phyloP scores from a whole-genome alignment of 2,797 vertebrate species.

The Hemibagrus guttatus region DNA sequence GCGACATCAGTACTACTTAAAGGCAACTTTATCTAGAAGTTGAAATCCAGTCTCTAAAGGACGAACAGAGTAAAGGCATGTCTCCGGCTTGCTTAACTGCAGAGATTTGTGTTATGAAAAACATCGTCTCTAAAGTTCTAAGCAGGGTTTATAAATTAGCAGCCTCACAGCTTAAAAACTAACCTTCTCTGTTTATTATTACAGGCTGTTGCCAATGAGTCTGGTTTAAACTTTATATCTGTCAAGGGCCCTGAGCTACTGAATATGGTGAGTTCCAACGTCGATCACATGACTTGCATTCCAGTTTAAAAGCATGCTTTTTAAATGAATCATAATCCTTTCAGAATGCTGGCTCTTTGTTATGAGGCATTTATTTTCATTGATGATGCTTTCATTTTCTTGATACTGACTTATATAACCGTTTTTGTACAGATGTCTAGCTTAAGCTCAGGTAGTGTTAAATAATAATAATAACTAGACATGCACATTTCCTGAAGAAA shows the following conservation, averaged over 20 bases:
- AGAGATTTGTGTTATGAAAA: neutral
- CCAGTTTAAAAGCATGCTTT: neutral
- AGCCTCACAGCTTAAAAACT: neutral
- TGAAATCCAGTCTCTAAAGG: neutral
- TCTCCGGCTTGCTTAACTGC: neutral
- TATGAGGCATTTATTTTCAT: neutral
- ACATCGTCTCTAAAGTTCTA: neutral
- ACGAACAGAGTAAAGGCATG: neutral
- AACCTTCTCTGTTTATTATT: conserved; percentile 24
- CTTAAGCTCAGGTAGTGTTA: neutral
- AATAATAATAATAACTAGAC: neutral
- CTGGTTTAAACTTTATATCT: conserved; percentile 97
- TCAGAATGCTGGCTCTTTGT: neutral
- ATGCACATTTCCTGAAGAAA: too few species aligned
- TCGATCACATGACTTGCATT: neutral
- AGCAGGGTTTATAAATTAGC: neutral
- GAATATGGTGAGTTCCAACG: conserved; percentile 88
- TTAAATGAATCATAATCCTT: neutral
- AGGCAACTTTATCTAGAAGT: neutral
- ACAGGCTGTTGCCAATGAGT: conserved; percentile 96
- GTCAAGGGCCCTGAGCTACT: conserved; percentile 96
- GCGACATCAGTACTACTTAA: neutral
- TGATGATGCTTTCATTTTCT: neutral
- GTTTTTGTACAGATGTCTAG: neutral
- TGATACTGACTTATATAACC: neutral